phyloP scores from a whole-genome alignment of 2,797 vertebrate genomes.

The Phrynocephalus guinanensis region DNA sequence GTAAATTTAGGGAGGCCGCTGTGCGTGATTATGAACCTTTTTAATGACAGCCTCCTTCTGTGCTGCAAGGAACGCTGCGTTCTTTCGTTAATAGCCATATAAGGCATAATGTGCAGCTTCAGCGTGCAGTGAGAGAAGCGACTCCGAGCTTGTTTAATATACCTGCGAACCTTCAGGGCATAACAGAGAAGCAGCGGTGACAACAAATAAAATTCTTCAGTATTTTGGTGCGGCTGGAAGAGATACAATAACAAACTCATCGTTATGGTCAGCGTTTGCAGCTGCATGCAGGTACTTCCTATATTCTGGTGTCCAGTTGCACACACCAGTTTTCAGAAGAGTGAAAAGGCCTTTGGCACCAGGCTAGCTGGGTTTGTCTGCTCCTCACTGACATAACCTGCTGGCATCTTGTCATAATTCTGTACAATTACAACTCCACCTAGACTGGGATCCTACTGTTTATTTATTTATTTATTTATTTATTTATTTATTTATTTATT shows the following conservation, averaged over 20 bases:
- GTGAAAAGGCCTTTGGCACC: no score
- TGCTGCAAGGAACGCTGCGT: neutral
- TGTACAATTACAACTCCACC: neutral
- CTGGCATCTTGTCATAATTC: neutral
- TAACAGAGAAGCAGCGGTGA: neutral
- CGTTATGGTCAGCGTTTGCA: neutral
- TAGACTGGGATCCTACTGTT: neutral
- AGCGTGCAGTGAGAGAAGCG: neutral
- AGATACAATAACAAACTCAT: no score
- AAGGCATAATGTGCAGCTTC: neutral
- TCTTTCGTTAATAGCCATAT: neutral
- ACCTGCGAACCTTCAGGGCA: conserved; percentile 5
- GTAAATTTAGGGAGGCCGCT: conserved; percentile 9
- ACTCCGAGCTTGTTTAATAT: conserved; percentile 6
- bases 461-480: no score
- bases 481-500: no score
- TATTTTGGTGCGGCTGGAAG: neutral
- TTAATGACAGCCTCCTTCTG: conserved; percentile 13
- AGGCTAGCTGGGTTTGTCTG: neutral
- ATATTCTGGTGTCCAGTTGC: no score
- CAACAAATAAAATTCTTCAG: neutral
- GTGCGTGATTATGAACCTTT: conserved; percentile 25
- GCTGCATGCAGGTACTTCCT: accelerated
- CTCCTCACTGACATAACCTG: no score
- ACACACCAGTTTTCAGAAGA: neutral